Percentiles rank a stretch among this genome's conserved stretches.
These are phyloP conservation scores for Peromyscus nudipes DNA, from an alignment of 2,797 vertebrate genomes.

Conservation along the genomic window DNA sequence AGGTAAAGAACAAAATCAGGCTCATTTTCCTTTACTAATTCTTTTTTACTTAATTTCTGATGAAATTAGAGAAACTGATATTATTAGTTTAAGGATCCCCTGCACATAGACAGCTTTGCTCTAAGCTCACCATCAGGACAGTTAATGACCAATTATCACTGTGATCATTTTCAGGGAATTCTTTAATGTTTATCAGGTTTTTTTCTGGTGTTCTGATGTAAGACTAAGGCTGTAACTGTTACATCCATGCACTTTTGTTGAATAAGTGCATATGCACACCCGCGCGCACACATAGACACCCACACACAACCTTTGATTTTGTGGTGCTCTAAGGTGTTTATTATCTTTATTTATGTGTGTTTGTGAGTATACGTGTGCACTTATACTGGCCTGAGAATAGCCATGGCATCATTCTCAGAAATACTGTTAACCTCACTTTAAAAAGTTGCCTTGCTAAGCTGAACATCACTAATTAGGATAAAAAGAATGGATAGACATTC, in stretches of 20 bases:
- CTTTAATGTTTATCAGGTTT: too few species aligned
- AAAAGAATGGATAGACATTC: not conserved
- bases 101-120: not conserved
- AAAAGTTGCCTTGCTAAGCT: not conserved
- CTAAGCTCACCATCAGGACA: not conserved
- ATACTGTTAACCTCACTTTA: not conserved
- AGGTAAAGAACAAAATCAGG: not conserved
- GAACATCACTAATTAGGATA: not conserved
- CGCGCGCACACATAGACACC: too few species aligned
- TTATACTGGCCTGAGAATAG: too few species aligned
- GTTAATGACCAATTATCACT: not conserved
- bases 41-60: not conserved
- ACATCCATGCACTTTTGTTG: not conserved
- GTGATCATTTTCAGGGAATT: not conserved
- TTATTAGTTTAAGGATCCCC: not conserved
- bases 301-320: not conserved
- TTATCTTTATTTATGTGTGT: not conserved
- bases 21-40: not conserved
- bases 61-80: not conserved
- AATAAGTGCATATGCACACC: too few species aligned
- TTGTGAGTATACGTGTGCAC: not conserved
- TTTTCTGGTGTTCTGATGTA: not conserved
- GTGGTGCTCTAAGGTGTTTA: not conserved
- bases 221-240: not conserved
- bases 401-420: too few species aligned